Evolutionary conservation across 2,888 invertebrate species (phyloP), one percentile per base, ranked within the genome.

Genomic region (Furcula furcula): DNA sequence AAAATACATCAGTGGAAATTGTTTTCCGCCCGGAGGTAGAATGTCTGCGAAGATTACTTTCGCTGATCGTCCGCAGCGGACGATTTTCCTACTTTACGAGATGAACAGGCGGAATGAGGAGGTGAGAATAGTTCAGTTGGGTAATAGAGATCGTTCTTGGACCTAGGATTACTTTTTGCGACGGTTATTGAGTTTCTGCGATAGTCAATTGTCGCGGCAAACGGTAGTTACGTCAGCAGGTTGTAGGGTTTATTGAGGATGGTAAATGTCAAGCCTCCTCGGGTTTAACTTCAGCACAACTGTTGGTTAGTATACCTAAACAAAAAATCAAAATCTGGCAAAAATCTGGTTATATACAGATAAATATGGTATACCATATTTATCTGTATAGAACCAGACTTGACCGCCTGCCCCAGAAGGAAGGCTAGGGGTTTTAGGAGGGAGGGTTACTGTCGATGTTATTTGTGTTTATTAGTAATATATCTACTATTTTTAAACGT

Each of bases 21-120:
- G 76, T 75, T 76, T 74, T 64, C 62, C 71, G 72, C 66, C 62
- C 50, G 53, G 60, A 67, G 73, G 68, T 69, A 68, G 66, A 68
- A 75, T 75, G 74, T 68, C 69, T 64, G 68, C 64, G 61, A 67
- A 72, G 69, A 77, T 77, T 77, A 76, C 76, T 72, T 75, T 72
- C 55, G 62, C 61, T 69, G 70, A 76, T 73, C 73, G 69, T 57
- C 64, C 62, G 57, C 57, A 47, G 73, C 57, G 65, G 70, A 63
- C 73, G 71, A 70, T 71, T 72, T 72, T 67, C 72, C 58, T 61
- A 65, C 52, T 71, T 68, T 72, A 73, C 65, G 68, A 59, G 55
- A 62, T 58, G 61, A 70, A 62, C 66, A 46, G 53, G 58, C 42
- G 54, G 41, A 50, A 51, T 57, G 50, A 63, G 59, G 63, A 72